A percentile compares a stretch with the other conserved stretches of the same genome.
phyloP scores from a whole-genome alignment of 2,888 invertebrate genomes.

The Drosophila trichaetosa region DNA sequence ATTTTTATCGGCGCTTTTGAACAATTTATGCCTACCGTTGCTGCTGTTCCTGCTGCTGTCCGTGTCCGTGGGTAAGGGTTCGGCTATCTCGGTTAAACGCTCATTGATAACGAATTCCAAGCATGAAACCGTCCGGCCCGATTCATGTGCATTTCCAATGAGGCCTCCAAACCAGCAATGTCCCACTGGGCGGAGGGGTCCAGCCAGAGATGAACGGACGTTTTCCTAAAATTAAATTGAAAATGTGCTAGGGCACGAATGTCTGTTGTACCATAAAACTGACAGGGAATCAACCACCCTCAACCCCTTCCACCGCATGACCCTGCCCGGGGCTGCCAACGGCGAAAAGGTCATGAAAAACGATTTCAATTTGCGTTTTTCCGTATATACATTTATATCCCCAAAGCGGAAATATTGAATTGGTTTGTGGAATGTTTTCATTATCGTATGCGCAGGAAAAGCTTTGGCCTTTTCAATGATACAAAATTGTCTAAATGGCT shows the following conservation, averaged over 20 bases:
- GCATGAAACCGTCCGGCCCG: constrained; percentile 60
- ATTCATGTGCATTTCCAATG: constrained; percentile 72
- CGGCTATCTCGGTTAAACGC: constrained; percentile 7
- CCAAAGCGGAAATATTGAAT: constrained; percentile 74
- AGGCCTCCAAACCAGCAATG: constrained; percentile 29
- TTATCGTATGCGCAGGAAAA: constrained; percentile 49
- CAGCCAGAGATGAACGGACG: constrained; percentile 26
- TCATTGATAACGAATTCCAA: constrained; percentile 73
- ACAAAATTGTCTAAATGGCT: constrained; percentile 41
- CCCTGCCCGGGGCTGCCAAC: background rate
- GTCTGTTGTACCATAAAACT: constrained; percentile 33
- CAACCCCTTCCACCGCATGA: background rate
- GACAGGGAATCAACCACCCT: background rate
- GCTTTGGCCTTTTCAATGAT: constrained; percentile 36
- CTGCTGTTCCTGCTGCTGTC: background rate
- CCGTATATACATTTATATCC: constrained; percentile 19
- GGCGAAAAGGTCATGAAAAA: constrained; percentile 42
- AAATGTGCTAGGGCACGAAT: constrained; percentile 27
- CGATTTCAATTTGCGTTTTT: constrained; percentile 56
- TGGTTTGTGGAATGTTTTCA: constrained; percentile 78
- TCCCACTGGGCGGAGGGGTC: background rate
- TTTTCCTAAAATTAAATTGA: constrained; percentile 64
- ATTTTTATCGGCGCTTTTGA: constrained; percentile 68
- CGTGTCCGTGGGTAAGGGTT: constrained; percentile 10
- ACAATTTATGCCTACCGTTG: constrained; percentile 62